These are phyloP conservation scores for Siniperca scherzeri DNA, from an alignment of 2,797 vertebrate genomes.

Conservation along the genomic window DNA sequence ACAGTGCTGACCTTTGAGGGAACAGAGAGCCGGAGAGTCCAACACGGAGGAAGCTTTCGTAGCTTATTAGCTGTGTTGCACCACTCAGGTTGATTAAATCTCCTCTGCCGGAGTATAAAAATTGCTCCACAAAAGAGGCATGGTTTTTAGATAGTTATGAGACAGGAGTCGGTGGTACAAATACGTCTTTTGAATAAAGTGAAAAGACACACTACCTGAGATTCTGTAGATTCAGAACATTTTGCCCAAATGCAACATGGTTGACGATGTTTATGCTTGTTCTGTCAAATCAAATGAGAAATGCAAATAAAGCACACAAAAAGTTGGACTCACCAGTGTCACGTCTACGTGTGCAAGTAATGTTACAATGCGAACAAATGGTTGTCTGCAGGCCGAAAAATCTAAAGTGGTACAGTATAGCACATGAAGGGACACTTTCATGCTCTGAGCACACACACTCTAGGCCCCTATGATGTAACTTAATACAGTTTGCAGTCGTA, in stretches of 20 bases:
- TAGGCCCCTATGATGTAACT: constrained; percentile 30
- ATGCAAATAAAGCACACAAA: background rate
- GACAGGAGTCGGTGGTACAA: background rate
- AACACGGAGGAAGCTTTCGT: background rate
- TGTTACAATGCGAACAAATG: constrained; percentile 56
- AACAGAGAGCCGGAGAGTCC: background rate
- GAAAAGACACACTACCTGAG: background rate
- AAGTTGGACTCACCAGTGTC: background rate
- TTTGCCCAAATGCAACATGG: background rate
- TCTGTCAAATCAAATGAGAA: constrained; percentile 7
- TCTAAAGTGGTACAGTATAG: constrained; percentile 43
- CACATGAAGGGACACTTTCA: constrained; percentile 43
- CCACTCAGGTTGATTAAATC: background rate
- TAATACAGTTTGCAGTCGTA: constrained; percentile 58
- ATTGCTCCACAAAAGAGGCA: background rate
- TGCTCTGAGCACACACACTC: constrained; percentile 17
- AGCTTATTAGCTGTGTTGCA: background rate
- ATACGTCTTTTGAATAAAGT: background rate
- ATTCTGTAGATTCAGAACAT: background rate
- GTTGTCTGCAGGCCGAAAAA: constrained; percentile 30
- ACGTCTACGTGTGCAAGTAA: constrained; percentile 5
- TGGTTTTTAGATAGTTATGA: background rate
- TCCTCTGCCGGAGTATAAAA: background rate
- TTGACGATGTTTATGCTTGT: background rate
- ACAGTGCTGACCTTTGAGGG: background rate